Base-by-base conservation (phyloP, 92 coral and sea anemone species). In the Diadumene lineata region DNA sequence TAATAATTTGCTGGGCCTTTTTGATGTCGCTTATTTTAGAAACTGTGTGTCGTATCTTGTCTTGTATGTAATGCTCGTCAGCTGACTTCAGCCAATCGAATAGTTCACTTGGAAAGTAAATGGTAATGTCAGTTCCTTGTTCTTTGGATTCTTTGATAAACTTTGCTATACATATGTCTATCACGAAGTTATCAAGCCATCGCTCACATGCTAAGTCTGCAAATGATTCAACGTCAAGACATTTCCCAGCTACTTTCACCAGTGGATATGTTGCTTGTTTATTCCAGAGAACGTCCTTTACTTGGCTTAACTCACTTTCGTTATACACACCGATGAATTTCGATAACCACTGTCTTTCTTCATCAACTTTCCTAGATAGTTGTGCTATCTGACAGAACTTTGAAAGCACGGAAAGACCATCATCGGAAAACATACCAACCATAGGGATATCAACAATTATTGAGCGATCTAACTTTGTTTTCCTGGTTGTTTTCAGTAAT, bases 1-100 rank as follows among this genome's bases (percentile, higher is more conserved):
- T 58, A 11, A 58, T 58, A 58, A 58, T 58, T 11, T 16, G 23
- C 29, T 58, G 23, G 13, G 11, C 29, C 10, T 58, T 26, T 58
- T 19, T 26, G 10, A 26, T 58, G 16, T 58, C 64, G 11, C 29
- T 19, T 58, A 19, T 58, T 58, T 26, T n/a, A n/a, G n/a, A n/a
- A n/a, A n/a, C n/a, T n/a, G n/a, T n/a, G n/a, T n/a, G n/a, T n/a
- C n/a, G n/a, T n/a, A n/a, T n/a, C n/a, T n/a, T n/a, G n/a, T 58
- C 13, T 22, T 58, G 11, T 58, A 26, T 58, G 24, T 16, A 58
- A 16, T n/a, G 21, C 23, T n/a, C 4, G 23, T 22, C 24, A 11
- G 16, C 29, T 16, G 64, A n/a, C 64, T 58, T 58, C 64, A 58
- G 11, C 64, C 64, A 58, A 22, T 58, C 64, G 23, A 11, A 58